Evolutionary conservation across 2,113 vertebrate species (phyloP), one percentile per base, ranked within the genome.

Genomic region (Empidonax alnorum): DNA sequence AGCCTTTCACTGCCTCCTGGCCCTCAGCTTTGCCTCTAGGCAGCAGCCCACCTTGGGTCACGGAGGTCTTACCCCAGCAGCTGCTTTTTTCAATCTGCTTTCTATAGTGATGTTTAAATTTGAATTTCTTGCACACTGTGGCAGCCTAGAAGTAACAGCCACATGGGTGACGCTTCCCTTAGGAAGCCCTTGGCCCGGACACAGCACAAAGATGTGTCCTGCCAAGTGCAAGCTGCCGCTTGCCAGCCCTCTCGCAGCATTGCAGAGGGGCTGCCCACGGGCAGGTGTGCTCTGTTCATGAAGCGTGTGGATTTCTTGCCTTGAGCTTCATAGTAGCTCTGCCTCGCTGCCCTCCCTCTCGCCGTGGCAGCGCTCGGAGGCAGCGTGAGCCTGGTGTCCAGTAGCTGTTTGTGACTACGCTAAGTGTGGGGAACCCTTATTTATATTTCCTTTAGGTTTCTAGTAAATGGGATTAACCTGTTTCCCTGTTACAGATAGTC

Each of bases 391-490:
- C 96, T 91, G 52, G 66, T 95, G 92, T 96, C 94, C 95, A 81
- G 92, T 98, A 97, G 97, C 97, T 98, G 97, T 94, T 97, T 90
- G 96, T 96, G 96, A 97, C 97, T 96, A 88, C 19, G 96, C 98
- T 94, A 63, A 93, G 75, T 94, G 91, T 95, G 93, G 85, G 94
- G 83, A 94, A 69, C 84, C 93, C 84, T 82, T 91, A 77, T 94
- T 97, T 93, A 84, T 94, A 90, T 95, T 94, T 83, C 92, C 89
- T 97, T 17, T 97, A 97, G 94, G 74, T 94, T 95, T 94, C 92
- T 96, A 94, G 94, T 59, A 49, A 81, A 79, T 0, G 2, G 87
- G 84, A 83, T 84, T 94, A 93, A 91, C 86, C 84, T 63, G 50
- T 91, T 92, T 94, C 90, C 80, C 67, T 82, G 78, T 80, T 89